Conservation (phyloP, 2,888 invertebrate species). For the Epinotia ramella region DNA sequence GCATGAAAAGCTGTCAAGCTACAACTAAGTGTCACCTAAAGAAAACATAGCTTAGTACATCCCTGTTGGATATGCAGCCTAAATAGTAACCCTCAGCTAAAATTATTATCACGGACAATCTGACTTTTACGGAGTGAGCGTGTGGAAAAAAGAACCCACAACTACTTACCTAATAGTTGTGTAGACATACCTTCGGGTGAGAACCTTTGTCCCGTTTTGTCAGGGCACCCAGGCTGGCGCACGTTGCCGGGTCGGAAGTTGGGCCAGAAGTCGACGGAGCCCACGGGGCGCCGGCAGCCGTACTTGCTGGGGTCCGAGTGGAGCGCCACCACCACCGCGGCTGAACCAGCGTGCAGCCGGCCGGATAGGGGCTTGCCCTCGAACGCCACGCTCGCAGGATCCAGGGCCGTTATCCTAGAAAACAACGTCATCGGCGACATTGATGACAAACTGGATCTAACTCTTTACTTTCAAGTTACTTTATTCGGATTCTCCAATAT, state of each 20-base stretch:
- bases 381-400: constrained; percentile 46
- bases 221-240: constrained; percentile 46
- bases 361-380: constrained; percentile 30
- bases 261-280: constrained; percentile 47
- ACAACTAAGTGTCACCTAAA: no score
- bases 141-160: no score
- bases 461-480: no score
- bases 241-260: constrained; percentile 45
- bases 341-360: constrained; percentile 41
- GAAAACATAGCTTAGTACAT: no score
- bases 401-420: constrained; percentile 30
- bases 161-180: not conserved
- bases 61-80: no score
- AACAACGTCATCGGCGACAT: not conserved
- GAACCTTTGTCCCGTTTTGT: constrained; percentile 7
- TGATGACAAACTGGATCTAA: no score
- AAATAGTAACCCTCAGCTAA: no score
- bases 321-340: constrained; percentile 44
- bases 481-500: no score
- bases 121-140: no score
- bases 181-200: constrained; percentile 13
- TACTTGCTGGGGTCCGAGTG: constrained; percentile 48
- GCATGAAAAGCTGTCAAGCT: no score
- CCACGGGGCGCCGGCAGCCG: constrained; percentile 43
- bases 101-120: no score